phyloP scores from a whole-genome alignment of 2,888 invertebrate genomes.

The Xanthia icteritia region DNA sequence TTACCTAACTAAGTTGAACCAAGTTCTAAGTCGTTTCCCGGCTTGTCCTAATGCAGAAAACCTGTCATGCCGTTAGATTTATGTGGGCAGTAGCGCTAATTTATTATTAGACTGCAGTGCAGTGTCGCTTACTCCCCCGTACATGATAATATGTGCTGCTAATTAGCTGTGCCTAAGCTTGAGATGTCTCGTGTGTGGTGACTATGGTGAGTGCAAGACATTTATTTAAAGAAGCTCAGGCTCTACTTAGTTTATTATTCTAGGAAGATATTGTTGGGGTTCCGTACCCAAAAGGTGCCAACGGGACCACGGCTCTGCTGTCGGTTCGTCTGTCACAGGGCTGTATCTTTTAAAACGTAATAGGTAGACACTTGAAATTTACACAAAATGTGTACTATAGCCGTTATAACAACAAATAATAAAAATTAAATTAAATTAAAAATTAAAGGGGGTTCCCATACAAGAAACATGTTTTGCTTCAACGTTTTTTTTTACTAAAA shows the following conservation, averaged over 20 bases:
- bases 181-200: conserved; percentile 1
- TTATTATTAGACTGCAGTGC: conserved; percentile 68
- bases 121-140: conserved; percentile 44
- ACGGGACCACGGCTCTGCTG: neutral
- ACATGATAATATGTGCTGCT: conserved; percentile 25
- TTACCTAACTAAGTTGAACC: neutral
- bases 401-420: too few species aligned
- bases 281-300: neutral
- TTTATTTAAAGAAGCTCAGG: neutral
- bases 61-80: conserved; percentile 60
- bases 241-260: neutral
- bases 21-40: conserved; percentile 30
- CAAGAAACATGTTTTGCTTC: too few species aligned
- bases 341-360: too few species aligned
- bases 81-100: conserved; percentile 55
- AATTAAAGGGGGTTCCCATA: too few species aligned
- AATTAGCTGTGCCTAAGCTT: conserved; percentile 48
- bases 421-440: too few species aligned
- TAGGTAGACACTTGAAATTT: too few species aligned
- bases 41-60: conserved; percentile 57
- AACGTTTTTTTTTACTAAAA: too few species aligned
- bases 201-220: neutral
- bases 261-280: neutral
- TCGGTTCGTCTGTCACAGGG: neutral
- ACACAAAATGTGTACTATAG: too few species aligned